Conservation (phyloP, 2,888 invertebrate genomes). For the Sphaerophoria rueppellii region DNA sequence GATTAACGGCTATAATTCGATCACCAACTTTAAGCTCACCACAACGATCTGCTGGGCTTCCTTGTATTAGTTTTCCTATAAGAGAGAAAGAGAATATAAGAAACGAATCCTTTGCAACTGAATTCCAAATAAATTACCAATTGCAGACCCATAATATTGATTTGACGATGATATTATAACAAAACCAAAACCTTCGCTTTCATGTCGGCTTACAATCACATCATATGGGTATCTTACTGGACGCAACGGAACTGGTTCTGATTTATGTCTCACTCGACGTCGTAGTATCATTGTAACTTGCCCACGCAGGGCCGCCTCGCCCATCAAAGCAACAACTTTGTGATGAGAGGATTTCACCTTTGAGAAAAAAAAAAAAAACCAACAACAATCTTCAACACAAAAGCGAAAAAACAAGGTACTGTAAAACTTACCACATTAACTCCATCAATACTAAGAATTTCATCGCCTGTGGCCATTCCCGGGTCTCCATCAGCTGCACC, state of each 20-base stretch:
- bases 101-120: too few relatives aligned
- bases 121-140: slow-evolving; percentile 84
- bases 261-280: slow-evolving; percentile 83
- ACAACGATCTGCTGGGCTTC: slow-evolving; percentile 97
- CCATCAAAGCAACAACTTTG: slow-evolving; percentile 96
- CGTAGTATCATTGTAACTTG: slow-evolving; percentile 91
- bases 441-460: slow-evolving; percentile 96
- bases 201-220: slow-evolving; percentile 93
- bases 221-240: slow-evolving; percentile 88
- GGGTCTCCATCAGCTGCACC: slow-evolving; percentile 97
- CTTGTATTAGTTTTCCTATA: slow-evolving; percentile 95
- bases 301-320: slow-evolving; percentile 92
- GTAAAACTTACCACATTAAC: slow-evolving; percentile 86
- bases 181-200: slow-evolving; percentile 99
- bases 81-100: neutral
- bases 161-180: slow-evolving; percentile 98
- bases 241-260: slow-evolving; percentile 75
- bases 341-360: slow-evolving; percentile 92
- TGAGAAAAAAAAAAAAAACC: slow-evolving; percentile 60
- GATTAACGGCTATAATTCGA: slow-evolving; percentile 97
- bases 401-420: slow-evolving; percentile 73
- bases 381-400: too few relatives aligned
- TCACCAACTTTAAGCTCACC: slow-evolving; percentile 96
- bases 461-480: slow-evolving; percentile 94
- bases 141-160: slow-evolving; percentile 89